Conservation (phyloP, 2,888 invertebrate genomes). For the Mesopsocus fuscifrons region DNA sequence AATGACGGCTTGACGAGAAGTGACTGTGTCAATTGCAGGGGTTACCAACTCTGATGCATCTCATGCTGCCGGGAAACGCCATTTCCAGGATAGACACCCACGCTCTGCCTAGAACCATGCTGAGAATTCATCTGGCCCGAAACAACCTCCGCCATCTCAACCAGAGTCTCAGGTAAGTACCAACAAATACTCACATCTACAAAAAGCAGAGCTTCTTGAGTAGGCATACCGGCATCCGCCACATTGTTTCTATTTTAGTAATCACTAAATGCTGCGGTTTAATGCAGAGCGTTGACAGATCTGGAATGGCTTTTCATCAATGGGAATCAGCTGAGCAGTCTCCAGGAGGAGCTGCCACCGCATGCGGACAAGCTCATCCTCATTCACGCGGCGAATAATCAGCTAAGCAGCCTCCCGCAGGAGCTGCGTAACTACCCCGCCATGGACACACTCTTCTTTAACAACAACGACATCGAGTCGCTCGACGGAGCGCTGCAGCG, state of each 20-base stretch:
- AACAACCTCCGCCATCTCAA: slow-evolving; percentile 54
- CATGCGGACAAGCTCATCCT: slow-evolving; percentile 40
- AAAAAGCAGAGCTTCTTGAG: background rate
- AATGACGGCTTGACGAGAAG: too few relatives aligned
- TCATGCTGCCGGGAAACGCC: slow-evolving; percentile 55
- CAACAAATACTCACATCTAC: too few relatives aligned
- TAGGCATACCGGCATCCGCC: background rate
- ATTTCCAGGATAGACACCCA: slow-evolving; percentile 52
- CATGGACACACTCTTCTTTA: slow-evolving; percentile 49
- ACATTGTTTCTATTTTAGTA: background rate
- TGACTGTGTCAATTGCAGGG: slow-evolving; percentile 28
- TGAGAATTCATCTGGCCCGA: slow-evolving; percentile 51
- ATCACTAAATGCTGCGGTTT: background rate
- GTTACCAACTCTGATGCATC: slow-evolving; percentile 40
- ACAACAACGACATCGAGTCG: slow-evolving; percentile 47
- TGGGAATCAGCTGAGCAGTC: slow-evolving; percentile 47
- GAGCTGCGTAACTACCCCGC: slow-evolving; percentile 48
- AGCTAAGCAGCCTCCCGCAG: slow-evolving; percentile 45
- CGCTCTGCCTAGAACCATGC: slow-evolving; percentile 46
- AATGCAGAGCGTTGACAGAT: slow-evolving; percentile 37
- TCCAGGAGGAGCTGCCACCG: slow-evolving; percentile 58
- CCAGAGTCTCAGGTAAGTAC: slow-evolving; percentile 42
- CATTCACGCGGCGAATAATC: slow-evolving; percentile 56
- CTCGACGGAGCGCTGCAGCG: slow-evolving; percentile 54
- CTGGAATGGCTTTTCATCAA: slow-evolving; percentile 64